phyloP scores from a whole-genome alignment of 2,888 invertebrate genomes.

The Gymnosoma rotundatum region DNA sequence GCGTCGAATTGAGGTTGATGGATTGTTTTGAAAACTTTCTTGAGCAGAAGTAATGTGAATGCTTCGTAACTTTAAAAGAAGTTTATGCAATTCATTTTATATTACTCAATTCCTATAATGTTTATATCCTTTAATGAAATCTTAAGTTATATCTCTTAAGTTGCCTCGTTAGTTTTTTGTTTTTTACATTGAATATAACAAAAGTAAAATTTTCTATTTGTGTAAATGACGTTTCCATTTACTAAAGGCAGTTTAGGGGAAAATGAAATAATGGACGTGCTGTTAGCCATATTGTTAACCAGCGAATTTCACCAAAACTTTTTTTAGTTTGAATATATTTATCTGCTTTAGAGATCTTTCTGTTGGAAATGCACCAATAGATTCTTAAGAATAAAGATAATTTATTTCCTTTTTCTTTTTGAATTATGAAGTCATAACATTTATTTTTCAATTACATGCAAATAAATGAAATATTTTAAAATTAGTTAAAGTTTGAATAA shows the following conservation, averaged over 20 bases:
- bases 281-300: slow-evolving; percentile 8
- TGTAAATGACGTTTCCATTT: slow-evolving; percentile 39
- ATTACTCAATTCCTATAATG: slow-evolving; percentile 14
- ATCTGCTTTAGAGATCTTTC: neutral
- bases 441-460: too few species aligned
- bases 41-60: too few species aligned
- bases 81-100: neutral
- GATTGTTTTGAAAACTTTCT: too few species aligned
- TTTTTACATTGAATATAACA: neutral
- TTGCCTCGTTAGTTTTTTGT: neutral
- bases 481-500: too few species aligned
- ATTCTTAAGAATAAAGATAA: too few species aligned
- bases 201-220: slow-evolving; percentile 52
- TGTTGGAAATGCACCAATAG: too few species aligned
- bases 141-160: too few species aligned
- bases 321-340: neutral
- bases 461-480: too few species aligned
- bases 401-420: too few species aligned
- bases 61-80: neutral
- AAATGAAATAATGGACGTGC: slow-evolving; percentile 13
- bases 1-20: too few species aligned
- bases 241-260: neutral
- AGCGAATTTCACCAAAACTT: neutral
- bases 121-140: slow-evolving; percentile 31
- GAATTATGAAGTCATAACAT: too few species aligned